phyloP scores from a whole-genome alignment of 2,113 vertebrate genomes.

The Sylvietta virens region DNA sequence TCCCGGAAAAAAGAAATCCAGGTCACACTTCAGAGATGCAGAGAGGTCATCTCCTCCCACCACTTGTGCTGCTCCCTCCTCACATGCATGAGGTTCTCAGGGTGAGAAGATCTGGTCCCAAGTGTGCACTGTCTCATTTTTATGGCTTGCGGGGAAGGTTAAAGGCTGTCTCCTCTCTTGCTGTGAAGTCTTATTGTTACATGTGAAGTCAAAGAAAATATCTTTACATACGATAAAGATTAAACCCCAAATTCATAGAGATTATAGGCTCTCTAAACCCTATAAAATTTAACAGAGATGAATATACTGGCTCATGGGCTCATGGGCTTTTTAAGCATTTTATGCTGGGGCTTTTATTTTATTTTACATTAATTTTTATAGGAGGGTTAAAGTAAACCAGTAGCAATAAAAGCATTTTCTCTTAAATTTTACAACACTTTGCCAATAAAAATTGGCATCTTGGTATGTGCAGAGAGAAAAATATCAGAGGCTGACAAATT shows the following conservation, averaged over 20 bases:
- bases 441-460: not conserved
- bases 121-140: not conserved
- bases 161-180: not conserved
- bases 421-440: conserved; percentile 15
- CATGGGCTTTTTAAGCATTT: not conserved
- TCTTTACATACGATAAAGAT: not conserved
- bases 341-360: not conserved
- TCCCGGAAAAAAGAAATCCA: not conserved
- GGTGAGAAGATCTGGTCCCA: not conserved
- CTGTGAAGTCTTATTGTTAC: not conserved
- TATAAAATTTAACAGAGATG: conserved; percentile 8
- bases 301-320: not conserved
- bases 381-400: not conserved
- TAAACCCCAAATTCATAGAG: not conserved
- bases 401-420: conserved; percentile 1
- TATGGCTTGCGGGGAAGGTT: not conserved
- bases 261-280: not conserved
- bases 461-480: not conserved
- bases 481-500: not conserved
- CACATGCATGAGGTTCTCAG: accelerated
- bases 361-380: conserved; percentile 25
- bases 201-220: not conserved
- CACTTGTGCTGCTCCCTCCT: not conserved
- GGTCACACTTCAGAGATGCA: not conserved
- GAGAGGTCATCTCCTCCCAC: not conserved